phyloP scores from a whole-genome alignment of 2,797 vertebrate genomes.

The Diceros bicornis region DNA sequence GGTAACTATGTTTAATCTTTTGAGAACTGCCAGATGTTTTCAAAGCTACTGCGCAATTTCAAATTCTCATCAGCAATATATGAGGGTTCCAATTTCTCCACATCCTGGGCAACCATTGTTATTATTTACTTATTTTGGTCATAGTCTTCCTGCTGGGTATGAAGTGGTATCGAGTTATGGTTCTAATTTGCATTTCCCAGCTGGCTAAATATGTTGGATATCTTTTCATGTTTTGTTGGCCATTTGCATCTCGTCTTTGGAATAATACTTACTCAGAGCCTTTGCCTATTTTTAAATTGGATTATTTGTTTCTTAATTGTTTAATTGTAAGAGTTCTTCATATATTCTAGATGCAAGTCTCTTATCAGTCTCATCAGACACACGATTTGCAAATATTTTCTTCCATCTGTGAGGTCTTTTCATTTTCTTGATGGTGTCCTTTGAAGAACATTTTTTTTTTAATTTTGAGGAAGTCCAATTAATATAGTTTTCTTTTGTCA shows the following conservation, averaged over 20 bases:
- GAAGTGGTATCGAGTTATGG: not conserved
- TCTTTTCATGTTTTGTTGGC: not conserved
- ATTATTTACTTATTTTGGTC: not conserved
- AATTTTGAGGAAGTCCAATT: not conserved
- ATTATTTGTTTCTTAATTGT: not conserved
- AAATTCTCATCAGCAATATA: not conserved
- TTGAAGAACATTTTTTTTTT: not conserved
- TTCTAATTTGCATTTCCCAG: not conserved
- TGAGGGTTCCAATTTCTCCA: not conserved
- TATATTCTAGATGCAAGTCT: not conserved
- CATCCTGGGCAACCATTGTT: not conserved
- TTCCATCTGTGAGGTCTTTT: not conserved
- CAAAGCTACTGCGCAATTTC: not conserved
- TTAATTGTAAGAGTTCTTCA: not conserved
- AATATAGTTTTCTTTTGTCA: not conserved
- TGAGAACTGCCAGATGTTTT: not conserved
- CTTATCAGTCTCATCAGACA: not conserved
- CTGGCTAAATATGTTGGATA: not conserved
- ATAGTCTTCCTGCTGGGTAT: not conserved
- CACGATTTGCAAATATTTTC: not conserved
- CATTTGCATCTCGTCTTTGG: not conserved
- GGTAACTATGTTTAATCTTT: not conserved
- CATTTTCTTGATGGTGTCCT: not conserved
- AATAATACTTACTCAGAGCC: not conserved
- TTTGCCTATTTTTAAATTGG: not conserved